Evolutionary conservation across 2,888 invertebrate species (phyloP).

Genomic region (Agriopis marginaria): DNA sequence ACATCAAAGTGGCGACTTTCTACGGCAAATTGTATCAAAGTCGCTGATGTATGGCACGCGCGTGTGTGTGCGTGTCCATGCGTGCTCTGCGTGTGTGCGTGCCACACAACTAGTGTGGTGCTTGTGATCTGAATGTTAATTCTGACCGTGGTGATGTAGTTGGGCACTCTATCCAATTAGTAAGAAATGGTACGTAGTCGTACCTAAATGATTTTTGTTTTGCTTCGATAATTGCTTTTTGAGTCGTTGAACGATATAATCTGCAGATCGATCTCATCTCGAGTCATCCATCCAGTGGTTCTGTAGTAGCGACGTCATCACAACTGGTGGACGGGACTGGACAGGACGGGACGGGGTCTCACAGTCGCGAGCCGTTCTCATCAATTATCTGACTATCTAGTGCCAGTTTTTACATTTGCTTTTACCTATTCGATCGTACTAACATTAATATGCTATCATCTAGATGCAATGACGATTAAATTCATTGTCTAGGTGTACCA

Average conservation of each 20-base stretch:
- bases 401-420: too few species aligned
- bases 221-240: not conserved
- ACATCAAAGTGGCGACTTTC: conserved; percentile 76
- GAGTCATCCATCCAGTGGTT: not conserved
- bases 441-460: too few species aligned
- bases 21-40: conserved; percentile 79
- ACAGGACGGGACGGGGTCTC: too few species aligned
- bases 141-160: not conserved
- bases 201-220: not conserved
- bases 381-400: too few species aligned
- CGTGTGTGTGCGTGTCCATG: conserved; percentile 27
- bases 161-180: conserved; percentile 1
- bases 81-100: not conserved
- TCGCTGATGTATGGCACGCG: conserved; percentile 67
- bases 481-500: too few species aligned
- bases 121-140: conserved; percentile 15
- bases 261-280: not conserved
- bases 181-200: not conserved
- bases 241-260: not conserved
- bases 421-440: too few species aligned
- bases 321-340: too few species aligned
- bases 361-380: too few species aligned
- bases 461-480: too few species aligned
- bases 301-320: not conserved
- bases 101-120: not conserved